These are phyloP conservation scores for Xanthorhoe designata DNA, from an alignment of 2,888 invertebrate genomes.

Conservation along the genomic window DNA sequence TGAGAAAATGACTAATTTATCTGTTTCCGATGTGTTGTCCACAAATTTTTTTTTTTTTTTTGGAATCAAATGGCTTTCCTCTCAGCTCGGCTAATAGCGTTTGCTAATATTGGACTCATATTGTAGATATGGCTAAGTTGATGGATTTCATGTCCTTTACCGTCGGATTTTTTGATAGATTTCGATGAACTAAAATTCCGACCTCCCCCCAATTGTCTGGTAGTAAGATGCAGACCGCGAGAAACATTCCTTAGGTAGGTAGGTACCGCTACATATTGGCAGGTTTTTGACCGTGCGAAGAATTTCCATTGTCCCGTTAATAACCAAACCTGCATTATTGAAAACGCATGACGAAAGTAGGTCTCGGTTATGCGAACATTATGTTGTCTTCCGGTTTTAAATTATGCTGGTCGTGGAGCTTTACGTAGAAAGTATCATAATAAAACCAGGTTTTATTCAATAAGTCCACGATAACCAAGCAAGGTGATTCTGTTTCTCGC, in stretches of 20 bases:
- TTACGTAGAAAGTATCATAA: neutral
- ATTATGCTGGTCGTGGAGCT: neutral
- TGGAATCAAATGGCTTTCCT: too few relatives aligned
- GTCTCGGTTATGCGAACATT: conserved; percentile 10
- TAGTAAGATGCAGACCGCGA: conserved; percentile 54
- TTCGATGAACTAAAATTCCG: too few relatives aligned
- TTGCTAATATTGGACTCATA: too few relatives aligned
- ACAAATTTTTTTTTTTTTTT: too few relatives aligned
- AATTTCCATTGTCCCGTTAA: conserved; percentile 60
- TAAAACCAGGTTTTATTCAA: neutral
- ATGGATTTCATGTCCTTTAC: too few relatives aligned
- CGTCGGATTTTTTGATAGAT: too few relatives aligned
- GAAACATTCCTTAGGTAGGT: conserved; percentile 54
- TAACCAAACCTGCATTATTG: conserved; percentile 36
- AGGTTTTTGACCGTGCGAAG: conserved; percentile 58
- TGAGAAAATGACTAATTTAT: too few relatives aligned
- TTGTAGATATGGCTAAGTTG: too few relatives aligned
- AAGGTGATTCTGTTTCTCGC: too few relatives aligned
- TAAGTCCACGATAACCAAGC: too few relatives aligned
- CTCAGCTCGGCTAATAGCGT: too few relatives aligned
- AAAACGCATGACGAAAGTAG: conserved; percentile 18
- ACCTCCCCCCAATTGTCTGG: neutral
- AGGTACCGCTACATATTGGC: conserved; percentile 63
- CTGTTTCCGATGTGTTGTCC: too few relatives aligned
- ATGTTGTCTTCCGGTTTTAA: conserved; percentile 14